Evolutionary conservation across 2,113 vertebrate species (phyloP).

Genomic region (Sigmodon hispidus): DNA sequence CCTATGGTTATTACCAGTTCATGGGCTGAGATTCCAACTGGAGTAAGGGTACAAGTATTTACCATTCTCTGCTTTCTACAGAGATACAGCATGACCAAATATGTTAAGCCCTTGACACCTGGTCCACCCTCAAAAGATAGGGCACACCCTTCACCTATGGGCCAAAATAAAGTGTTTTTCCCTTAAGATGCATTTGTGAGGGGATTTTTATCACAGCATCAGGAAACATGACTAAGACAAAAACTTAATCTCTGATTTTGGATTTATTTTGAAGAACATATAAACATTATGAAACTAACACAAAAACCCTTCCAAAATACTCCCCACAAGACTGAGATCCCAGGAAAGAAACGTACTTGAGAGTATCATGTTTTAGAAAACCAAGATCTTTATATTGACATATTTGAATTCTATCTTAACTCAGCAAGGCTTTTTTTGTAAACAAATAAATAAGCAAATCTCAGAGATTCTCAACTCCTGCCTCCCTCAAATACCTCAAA

Average conservation of each 20-base stretch:
- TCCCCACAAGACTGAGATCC: background rate
- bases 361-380: constrained; percentile 69
- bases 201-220: background rate
- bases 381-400: constrained; percentile 18
- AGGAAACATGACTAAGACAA: background rate
- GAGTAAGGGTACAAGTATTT: background rate
- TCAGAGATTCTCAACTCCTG: constrained; percentile 46
- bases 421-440: background rate
- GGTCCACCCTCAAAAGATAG: background rate
- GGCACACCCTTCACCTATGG: background rate
- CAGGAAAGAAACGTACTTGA: background rate
- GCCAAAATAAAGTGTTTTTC: background rate
- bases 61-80: background rate
- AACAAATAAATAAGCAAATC: background rate
- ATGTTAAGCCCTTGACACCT: background rate
- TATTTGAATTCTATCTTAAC: constrained; percentile 38
- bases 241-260: background rate
- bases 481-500: constrained; percentile 42
- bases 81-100: background rate
- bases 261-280: background rate
- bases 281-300: background rate
- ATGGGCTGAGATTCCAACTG: background rate
- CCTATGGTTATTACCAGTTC: background rate
- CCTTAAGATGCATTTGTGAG: background rate
- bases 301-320: constrained; percentile 7